phyloP scores from a whole-genome alignment of 2,888 invertebrate genomes.

The Schizaphis graminum region DNA sequence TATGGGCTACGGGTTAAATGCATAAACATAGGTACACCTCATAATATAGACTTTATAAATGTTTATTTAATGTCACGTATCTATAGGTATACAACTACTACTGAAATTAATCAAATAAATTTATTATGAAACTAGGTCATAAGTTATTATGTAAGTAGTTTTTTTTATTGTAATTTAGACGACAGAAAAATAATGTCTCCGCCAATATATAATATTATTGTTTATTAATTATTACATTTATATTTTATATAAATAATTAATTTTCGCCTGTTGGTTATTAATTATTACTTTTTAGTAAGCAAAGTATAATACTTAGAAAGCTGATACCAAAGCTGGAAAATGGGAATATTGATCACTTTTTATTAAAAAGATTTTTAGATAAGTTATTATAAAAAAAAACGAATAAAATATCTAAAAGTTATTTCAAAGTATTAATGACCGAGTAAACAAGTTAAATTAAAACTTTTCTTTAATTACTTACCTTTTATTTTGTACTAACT shows the following conservation, averaged over 20 bases:
- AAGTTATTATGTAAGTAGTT: too few species aligned
- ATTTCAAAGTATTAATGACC: background rate
- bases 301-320: background rate
- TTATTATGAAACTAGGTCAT: background rate
- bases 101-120: background rate
- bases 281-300: background rate
- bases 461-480: background rate
- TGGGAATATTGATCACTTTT: background rate
- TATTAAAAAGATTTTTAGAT: background rate
- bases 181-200: background rate
- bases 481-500: background rate
- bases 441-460: background rate
- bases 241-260: background rate
- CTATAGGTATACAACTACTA: background rate
- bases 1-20: background rate
- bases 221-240: background rate
- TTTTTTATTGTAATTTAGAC: background rate
- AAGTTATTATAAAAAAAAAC: background rate
- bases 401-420: background rate
- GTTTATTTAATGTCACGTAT: slow-evolving; percentile 3
- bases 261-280: background rate
- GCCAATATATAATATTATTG: background rate
- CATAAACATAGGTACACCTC: background rate
- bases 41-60: slow-evolving; percentile 18
- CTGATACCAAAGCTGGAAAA: background rate